phyloP scores from a whole-genome alignment of 2,797 vertebrate species.

The Coreius guichenoti region DNA sequence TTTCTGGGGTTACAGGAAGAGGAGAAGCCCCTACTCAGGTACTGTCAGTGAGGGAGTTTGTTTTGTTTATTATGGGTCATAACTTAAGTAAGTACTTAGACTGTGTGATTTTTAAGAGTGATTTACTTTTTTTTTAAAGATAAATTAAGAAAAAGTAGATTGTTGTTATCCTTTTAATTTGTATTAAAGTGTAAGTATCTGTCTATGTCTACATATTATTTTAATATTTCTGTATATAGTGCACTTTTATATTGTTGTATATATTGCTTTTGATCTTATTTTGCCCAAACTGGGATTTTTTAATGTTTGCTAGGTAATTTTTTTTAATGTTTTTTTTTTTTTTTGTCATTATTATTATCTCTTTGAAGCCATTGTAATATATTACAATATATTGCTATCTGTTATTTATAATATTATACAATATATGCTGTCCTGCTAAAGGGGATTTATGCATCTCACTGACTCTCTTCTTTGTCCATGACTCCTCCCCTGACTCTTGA shows the following conservation, averaged over 20 bases:
- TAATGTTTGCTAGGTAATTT: background rate
- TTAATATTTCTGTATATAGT: background rate
- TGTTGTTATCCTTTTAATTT: background rate
- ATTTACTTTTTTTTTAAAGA: background rate
- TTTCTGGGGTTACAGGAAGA: conserved; percentile 54
- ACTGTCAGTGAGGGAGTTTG: conserved; percentile 5
- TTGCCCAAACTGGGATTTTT: background rate
- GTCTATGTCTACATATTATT: background rate
- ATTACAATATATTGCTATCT: background rate
- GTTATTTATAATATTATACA: background rate
- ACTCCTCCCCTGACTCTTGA: conserved; percentile 17
- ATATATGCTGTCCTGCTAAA: conserved; percentile 5
- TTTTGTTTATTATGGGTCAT: background rate
- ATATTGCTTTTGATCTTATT: background rate
- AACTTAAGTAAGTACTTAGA: background rate
- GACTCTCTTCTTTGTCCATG: conserved; percentile 29
- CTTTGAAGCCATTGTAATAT: background rate
- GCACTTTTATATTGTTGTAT: background rate
- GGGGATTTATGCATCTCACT: conserved; percentile 1
- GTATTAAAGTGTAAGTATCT: background rate
- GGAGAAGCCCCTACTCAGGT: conserved; percentile 55
- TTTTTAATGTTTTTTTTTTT: no score
- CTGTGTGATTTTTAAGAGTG: background rate
- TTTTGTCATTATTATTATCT: background rate
- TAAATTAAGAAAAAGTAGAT: background rate